Conservation (phyloP, 2,113 vertebrate species). For the Platanista minor region DNA sequence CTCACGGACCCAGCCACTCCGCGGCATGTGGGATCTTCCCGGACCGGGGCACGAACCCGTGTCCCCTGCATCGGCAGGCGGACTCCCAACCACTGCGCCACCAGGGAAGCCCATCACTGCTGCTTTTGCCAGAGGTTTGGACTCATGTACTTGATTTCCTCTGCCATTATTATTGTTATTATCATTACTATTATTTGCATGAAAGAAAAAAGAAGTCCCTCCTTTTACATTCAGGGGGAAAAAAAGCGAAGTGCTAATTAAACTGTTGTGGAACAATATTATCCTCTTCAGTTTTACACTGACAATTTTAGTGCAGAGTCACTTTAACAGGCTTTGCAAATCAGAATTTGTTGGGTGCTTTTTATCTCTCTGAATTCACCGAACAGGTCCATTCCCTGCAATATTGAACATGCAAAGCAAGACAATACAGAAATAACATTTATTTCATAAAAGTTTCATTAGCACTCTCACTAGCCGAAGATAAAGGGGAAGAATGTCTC, state of each 20-base stretch:
- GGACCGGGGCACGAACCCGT: too few relatives aligned
- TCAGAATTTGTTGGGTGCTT: conserved; percentile 49
- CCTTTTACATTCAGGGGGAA: background rate
- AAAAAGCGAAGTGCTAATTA: conserved; percentile 64
- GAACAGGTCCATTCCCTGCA: conserved; percentile 49
- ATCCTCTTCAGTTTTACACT: conserved; percentile 55
- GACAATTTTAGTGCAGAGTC: conserved; percentile 37
- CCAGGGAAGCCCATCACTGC: too few relatives aligned
- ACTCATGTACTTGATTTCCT: conserved; percentile 10
- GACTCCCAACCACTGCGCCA: too few relatives aligned
- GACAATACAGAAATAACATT: conserved; percentile 42
- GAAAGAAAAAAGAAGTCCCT: conserved; percentile 34
- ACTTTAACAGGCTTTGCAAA: conserved; percentile 43
- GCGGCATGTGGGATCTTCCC: too few relatives aligned
- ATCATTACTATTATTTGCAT: background rate
- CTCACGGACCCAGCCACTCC: too few relatives aligned
- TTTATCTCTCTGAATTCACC: conserved; percentile 56
- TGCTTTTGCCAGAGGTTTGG: background rate
- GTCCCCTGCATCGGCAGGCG: too few relatives aligned
- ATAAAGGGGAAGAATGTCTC: conserved; percentile 1
- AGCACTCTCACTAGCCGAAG: background rate
- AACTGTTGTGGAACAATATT: conserved; percentile 55
- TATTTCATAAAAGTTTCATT: conserved; percentile 63
- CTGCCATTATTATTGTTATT: background rate
- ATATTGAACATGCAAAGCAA: conserved; percentile 63